Evolutionary conservation across 2,888 invertebrate species (phyloP), one percentile per base, ranked within the genome.

Genomic region (Brenthis hecate): DNA sequence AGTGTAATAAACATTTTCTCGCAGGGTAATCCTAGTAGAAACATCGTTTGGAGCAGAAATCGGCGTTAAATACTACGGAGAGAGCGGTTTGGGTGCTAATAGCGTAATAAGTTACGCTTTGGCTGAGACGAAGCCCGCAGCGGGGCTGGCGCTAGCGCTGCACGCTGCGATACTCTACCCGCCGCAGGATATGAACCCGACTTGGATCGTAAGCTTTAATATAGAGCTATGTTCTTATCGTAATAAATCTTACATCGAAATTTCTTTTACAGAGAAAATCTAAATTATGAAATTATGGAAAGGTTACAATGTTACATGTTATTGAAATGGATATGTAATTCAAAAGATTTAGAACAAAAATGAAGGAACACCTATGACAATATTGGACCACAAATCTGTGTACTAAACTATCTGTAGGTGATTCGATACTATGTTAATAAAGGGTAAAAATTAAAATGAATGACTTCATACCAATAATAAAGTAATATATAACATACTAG

Each of bases 11-110:
- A 50, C 13, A 56, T 51, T 65, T 69, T 32, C 71, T 80, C 79
- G 14, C 79, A 91, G 91, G 13, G 84, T 81, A 3, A 84, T 90
- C 67, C 73, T 92, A 53, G 88, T 85, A 13, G 89, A 90, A 60
- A 81, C 88, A 0, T 78, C 81, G 8, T 69, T 89, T 6, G 73
- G 63, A 8, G 76, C 84, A 14, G 81, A 81, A 47, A 68, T 76
- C 13, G 81, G 89, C 11, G 80, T 84, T 1, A 78, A 73, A 32
- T 91, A 88, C 76, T 90, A 89, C 71, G 81, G 80, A 0, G 84
- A 87, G 13, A 83, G 83, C 3, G 83, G 84, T 28, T 78, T 81
- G 0, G 89, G 89, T 6, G 88, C 88, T 65, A 86, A 83, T 75
- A 85, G 85, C 61, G 80, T 92, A 6, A 73, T 92, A 56, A 91